phyloP scores from a whole-genome alignment of 2,113 vertebrate genomes.

The Platichthys flesus region DNA sequence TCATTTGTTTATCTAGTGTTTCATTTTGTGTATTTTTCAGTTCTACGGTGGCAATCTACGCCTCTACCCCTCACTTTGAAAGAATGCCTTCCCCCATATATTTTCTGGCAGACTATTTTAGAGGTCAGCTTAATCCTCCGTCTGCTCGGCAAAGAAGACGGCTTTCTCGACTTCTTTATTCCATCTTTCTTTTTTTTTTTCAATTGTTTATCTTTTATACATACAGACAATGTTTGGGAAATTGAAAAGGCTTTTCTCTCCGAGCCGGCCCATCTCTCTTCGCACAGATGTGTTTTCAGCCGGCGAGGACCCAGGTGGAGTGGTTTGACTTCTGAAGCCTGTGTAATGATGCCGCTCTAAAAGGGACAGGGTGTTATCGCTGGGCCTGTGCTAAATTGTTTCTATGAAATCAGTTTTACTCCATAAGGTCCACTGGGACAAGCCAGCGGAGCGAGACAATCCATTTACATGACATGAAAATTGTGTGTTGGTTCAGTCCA shows the following conservation, averaged over 20 bases:
- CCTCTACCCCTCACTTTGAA: slow-evolving; percentile 6
- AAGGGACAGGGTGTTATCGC: slow-evolving; percentile 43
- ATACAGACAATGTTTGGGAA: slow-evolving; percentile 35
- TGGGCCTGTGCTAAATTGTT: slow-evolving; percentile 43
- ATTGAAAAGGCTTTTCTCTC: slow-evolving; percentile 38
- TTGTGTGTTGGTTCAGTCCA: slow-evolving; percentile 32
- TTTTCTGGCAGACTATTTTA: slow-evolving; percentile 39
- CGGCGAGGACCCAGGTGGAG: slow-evolving; percentile 19
- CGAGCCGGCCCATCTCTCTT: slow-evolving; percentile 8
- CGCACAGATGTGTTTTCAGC: neutral
- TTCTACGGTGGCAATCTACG: slow-evolving; percentile 1
- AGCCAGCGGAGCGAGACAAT: slow-evolving; percentile 18
- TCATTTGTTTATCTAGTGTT: neutral
- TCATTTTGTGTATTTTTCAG: slow-evolving; percentile 21
- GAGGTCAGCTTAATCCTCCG: slow-evolving; percentile 48
- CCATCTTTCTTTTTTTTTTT: neutral
- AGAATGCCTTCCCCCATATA: neutral
- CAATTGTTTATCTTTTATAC: slow-evolving; percentile 61
- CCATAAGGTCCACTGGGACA: slow-evolving; percentile 15
- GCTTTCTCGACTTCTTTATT: slow-evolving; percentile 23
- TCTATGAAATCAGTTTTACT: slow-evolving; percentile 45
- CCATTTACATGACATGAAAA: slow-evolving; percentile 31
- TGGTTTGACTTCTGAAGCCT: slow-evolving; percentile 37
- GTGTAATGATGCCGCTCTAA: slow-evolving; percentile 37
- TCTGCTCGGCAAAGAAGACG: slow-evolving; percentile 10